Evolutionary conservation across 2,113 vertebrate species (phyloP).

Genomic region (Strigops habroptila): DNA sequence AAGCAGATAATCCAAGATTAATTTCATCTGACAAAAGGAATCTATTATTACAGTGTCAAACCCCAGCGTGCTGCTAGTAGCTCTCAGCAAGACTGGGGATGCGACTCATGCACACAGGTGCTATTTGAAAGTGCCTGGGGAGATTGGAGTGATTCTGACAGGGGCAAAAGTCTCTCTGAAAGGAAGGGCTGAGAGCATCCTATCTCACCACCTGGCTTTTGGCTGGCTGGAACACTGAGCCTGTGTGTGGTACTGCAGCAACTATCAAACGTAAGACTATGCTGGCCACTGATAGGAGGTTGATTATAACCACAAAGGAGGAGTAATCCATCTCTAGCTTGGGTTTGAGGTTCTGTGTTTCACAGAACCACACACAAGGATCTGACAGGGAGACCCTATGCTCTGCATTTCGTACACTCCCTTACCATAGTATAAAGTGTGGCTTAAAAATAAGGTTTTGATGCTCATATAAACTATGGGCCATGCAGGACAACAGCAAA

Average conservation of each 20-base stretch:
- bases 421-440: neutral
- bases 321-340: neutral
- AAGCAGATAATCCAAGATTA: constrained; percentile 75
- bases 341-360: neutral
- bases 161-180: neutral
- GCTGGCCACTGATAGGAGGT: neutral
- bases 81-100: constrained; percentile 29
- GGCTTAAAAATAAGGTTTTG: neutral
- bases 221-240: neutral
- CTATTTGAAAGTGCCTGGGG: neutral
- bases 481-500: neutral
- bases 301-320: neutral
- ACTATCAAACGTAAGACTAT: neutral
- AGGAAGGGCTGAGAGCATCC: neutral
- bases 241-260: neutral
- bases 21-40: constrained; percentile 68
- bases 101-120: neutral
- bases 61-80: neutral
- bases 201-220: neutral
- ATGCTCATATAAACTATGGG: rapidly evolving
- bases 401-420: neutral
- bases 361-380: neutral
- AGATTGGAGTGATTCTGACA: neutral
- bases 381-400: neutral
- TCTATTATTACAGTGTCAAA: constrained; percentile 57